These are phyloP conservation scores for Sebastes oblongus DNA, from an alignment of 2,797 vertebrate genomes.

Conservation along the genomic window DNA sequence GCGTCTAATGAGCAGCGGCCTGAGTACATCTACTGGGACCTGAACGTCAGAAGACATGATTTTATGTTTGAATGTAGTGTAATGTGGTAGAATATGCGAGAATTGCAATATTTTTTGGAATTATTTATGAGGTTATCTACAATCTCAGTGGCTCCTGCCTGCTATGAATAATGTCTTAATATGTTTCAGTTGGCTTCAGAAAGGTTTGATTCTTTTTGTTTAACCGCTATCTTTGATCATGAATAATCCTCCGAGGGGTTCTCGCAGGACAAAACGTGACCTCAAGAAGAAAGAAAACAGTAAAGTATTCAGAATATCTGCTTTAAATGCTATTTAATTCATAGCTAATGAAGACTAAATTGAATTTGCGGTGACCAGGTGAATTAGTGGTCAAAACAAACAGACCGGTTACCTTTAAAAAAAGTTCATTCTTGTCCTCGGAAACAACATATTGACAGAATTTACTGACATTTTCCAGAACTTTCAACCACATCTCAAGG, in stretches of 20 bases:
- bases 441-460: background rate
- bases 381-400: too few species aligned
- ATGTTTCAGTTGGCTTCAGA: constrained; percentile 19
- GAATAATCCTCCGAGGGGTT: background rate
- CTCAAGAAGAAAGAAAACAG: background rate
- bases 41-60: background rate
- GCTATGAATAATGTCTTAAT: constrained; percentile 7
- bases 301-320: background rate
- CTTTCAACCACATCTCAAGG: background rate
- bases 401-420: background rate
- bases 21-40: background rate
- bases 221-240: background rate
- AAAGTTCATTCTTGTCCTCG: background rate
- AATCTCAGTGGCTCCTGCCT: constrained; percentile 22
- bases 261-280: background rate
- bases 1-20: constrained; percentile 42
- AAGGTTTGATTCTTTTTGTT: background rate
- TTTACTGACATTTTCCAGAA: background rate
- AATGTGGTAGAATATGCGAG: background rate
- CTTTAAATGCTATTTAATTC: background rate
- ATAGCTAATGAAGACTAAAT: background rate
- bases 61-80: background rate
- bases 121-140: constrained; percentile 24
- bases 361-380: background rate
- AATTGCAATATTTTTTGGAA: background rate